Evolutionary conservation across 2,797 vertebrate genomes (phyloP).

Genomic region (Alca torda): DNA sequence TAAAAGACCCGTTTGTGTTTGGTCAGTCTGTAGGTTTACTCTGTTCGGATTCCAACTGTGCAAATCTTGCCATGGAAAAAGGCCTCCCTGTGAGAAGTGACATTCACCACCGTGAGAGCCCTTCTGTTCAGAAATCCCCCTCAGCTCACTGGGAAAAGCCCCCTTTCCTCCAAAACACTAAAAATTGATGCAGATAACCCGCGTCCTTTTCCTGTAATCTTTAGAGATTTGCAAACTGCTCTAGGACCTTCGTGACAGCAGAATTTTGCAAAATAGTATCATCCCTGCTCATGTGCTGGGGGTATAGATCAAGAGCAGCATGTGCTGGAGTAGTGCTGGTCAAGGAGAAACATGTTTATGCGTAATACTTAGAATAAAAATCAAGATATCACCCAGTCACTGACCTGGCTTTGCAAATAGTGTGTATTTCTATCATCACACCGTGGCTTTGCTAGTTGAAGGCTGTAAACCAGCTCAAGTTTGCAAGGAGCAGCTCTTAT

Average conservation of each 20-base stretch:
- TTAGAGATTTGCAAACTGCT: neutral
- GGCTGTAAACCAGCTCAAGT: neutral
- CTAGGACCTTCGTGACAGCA: neutral
- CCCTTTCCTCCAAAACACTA: neutral
- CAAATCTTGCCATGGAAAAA: conserved; percentile 7
- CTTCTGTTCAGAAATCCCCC: neutral
- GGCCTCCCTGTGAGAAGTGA: neutral
- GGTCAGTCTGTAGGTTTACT: conserved; percentile 16
- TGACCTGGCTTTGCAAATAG: neutral
- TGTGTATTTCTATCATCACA: neutral
- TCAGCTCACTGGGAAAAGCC: neutral
- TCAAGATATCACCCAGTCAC: neutral
- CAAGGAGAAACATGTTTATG: neutral
- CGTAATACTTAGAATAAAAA: neutral
- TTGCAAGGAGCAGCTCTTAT: accelerated
- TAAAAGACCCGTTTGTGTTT: conserved; percentile 9
- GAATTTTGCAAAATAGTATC: neutral
- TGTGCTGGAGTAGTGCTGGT: neutral
- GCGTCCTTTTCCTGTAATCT: neutral
- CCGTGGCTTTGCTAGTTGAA: neutral
- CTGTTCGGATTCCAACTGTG: conserved; percentile 18
- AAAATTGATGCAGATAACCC: neutral
- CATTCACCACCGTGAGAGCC: neutral
- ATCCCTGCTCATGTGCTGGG: neutral
- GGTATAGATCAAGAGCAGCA: neutral